Evolutionary conservation across 53 echinoderm and acorn worm genomes (phyloP).

Genomic region (Patiria pectinifera): DNA sequence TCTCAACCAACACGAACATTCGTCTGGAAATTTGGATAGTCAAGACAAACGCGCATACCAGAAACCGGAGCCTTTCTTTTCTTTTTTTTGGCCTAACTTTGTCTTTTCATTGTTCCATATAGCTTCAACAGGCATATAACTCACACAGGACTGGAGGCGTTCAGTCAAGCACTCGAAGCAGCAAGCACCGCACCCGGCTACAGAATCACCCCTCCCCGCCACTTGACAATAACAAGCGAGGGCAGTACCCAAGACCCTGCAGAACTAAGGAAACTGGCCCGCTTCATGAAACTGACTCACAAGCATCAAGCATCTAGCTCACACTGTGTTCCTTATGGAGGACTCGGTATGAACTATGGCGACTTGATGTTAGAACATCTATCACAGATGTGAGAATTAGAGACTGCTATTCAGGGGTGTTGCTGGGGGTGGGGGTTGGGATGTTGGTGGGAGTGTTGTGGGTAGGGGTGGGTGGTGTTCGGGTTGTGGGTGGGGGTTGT

Average conservation of each 20-base stretch:
- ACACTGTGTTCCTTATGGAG: too few species aligned
- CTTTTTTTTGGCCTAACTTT: too few species aligned
- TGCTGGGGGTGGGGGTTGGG: too few species aligned
- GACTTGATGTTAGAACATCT: slow-evolving; percentile 42
- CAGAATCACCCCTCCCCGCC: slow-evolving; percentile 14
- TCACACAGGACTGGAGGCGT: slow-evolving; percentile 1
- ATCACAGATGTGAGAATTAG: slow-evolving; percentile 38
- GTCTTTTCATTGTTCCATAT: not conserved
- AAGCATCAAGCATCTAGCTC: not conserved
- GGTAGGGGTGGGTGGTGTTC: too few species aligned
- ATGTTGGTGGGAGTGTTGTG: too few species aligned
- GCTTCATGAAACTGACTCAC: not conserved
- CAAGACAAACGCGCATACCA: too few species aligned
- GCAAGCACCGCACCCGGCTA: slow-evolving; percentile 3
- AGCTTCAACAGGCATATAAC: slow-evolving; percentile 26
- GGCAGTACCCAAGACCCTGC: not conserved
- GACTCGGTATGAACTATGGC: not conserved
- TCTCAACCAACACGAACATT: too few species aligned
- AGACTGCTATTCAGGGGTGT: not conserved
- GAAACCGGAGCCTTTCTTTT: too few species aligned
- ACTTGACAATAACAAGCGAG: slow-evolving; percentile 11
- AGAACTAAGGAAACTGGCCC: not conserved
- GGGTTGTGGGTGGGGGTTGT: too few species aligned
- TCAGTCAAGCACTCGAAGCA: not conserved
- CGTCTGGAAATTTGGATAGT: too few species aligned